Conservation (phyloP, 1,140 invertebrate species). For the Heliconius melpomene region DNA sequence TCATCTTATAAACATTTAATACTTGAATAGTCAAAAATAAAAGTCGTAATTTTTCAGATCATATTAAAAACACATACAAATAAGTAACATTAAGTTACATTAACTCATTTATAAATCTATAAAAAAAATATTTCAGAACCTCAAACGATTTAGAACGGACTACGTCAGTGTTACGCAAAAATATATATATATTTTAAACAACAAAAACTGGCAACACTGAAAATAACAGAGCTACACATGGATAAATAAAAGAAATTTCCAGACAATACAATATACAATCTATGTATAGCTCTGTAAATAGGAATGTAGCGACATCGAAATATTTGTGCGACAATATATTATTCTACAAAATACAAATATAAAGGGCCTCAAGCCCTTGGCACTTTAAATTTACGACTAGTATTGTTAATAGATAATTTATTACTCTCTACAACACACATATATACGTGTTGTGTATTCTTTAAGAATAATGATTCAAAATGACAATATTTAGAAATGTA, state of each 20-base stretch:
- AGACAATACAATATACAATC: neutral
- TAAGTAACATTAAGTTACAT: no score
- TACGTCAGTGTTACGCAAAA: no score
- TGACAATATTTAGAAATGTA: no score
- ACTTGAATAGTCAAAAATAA: neutral
- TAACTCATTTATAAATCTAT: no score
- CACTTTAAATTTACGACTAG: constrained; percentile 26
- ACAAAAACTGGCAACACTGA: constrained; percentile 17
- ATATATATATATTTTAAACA: neutral
- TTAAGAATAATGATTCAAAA: no score
- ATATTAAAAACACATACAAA: neutral
- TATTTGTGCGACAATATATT: constrained; percentile 25
- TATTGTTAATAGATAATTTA: neutral
- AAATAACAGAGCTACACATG: constrained; percentile 24
- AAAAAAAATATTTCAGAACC: no score
- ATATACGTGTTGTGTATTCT: neutral
- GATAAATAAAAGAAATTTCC: neutral
- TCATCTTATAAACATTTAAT: neutral
- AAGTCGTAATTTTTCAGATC: neutral
- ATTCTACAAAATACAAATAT: neutral
- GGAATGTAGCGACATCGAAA: constrained; percentile 36
- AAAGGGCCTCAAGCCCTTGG: constrained; percentile 31
- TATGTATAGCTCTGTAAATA: constrained; percentile 16
- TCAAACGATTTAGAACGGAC: no score
- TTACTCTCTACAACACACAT: neutral